Evolutionary conservation across 2,113 vertebrate genomes (phyloP).

Genomic region (Sylvia atricapilla): DNA sequence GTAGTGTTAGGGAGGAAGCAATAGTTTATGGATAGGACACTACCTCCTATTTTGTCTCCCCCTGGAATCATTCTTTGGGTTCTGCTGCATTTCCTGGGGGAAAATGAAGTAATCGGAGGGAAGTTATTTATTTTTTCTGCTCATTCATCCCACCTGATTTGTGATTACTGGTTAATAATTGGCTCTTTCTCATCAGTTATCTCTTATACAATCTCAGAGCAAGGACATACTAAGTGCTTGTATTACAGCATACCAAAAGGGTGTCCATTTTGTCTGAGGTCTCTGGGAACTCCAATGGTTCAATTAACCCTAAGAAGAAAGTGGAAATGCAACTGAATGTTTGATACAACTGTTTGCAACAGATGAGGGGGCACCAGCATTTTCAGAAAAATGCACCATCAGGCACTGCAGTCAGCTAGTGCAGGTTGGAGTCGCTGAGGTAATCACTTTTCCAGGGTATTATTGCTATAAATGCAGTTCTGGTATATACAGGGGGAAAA

Average conservation of each 20-base stretch:
- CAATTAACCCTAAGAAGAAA: not conserved
- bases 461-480: conserved; percentile 31
- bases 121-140: not conserved
- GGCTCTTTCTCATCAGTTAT: not conserved
- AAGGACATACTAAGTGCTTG: not conserved
- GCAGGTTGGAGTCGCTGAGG: not conserved
- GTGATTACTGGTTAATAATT: not conserved
- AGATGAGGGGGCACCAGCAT: not conserved
- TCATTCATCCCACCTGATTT: not conserved
- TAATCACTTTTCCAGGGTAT: not conserved
- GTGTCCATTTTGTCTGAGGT: not conserved
- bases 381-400: not conserved
- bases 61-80: not conserved
- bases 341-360: not conserved
- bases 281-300: not conserved
- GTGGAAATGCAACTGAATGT: not conserved
- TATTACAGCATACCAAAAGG: not conserved
- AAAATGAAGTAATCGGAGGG: not conserved
- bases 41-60: not conserved
- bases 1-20: not conserved
- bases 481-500: not conserved
- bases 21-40: not conserved
- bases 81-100: not conserved
- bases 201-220: not conserved
- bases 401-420: not conserved